Conservation (phyloP, 2,113 vertebrate genomes). For the Hippocampus barbouri region DNA sequence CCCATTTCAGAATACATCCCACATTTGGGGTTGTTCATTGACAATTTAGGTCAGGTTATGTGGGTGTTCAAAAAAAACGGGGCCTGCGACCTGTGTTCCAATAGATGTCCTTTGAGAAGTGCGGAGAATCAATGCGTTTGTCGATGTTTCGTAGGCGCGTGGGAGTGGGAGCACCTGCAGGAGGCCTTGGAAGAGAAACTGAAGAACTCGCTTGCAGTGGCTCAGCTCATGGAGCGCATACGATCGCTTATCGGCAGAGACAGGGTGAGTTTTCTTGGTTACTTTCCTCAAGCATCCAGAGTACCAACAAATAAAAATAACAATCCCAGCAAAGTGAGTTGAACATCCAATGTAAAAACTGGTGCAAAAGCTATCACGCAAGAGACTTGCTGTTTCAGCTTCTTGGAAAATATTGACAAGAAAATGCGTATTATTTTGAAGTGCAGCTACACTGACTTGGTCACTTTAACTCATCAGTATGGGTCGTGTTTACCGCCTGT, state of each 20-base stretch:
- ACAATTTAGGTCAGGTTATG: too few relatives aligned
- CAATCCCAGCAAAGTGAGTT: background rate
- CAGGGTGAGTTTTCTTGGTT: slow-evolving; percentile 56
- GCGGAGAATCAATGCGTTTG: slow-evolving; percentile 13
- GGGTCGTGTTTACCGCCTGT: too few relatives aligned
- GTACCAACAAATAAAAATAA: background rate
- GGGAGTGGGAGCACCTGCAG: slow-evolving; percentile 89
- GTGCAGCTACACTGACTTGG: too few relatives aligned
- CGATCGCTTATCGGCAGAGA: slow-evolving; percentile 80
- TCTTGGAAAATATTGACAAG: too few relatives aligned
- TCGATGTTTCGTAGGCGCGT: slow-evolving; percentile 77
- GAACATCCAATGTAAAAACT: background rate
- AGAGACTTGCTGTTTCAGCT: background rate
- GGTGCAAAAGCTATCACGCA: too few relatives aligned
- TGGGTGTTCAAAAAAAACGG: too few relatives aligned
- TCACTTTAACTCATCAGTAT: too few relatives aligned
- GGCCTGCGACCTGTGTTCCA: too few relatives aligned
- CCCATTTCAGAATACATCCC: too few relatives aligned
- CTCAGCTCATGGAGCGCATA: slow-evolving; percentile 84
- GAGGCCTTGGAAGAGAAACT: slow-evolving; percentile 86
- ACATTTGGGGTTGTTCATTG: too few relatives aligned
- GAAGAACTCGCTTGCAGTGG: slow-evolving; percentile 81
- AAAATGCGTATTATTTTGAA: too few relatives aligned
- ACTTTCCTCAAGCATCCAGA: background rate
- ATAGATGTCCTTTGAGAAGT: too few relatives aligned